Percentiles rank a stretch among this genome's conserved stretches.
These are phyloP conservation scores for Tetramorium bicarinatum DNA, from an alignment of 2,888 invertebrate species.

Conservation along the genomic window DNA sequence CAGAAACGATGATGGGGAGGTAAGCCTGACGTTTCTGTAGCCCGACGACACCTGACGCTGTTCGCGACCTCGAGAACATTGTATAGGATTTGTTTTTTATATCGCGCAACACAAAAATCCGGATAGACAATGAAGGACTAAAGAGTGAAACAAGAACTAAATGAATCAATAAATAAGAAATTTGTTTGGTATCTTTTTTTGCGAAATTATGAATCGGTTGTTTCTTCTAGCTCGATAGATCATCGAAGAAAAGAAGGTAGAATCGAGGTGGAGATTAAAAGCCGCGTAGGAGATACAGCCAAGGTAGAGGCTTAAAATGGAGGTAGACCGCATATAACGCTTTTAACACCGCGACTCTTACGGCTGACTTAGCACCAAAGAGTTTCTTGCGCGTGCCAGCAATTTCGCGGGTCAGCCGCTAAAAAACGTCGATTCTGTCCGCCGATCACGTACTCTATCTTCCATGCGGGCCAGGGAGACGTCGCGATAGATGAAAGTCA, in stretches of 20 bases:
- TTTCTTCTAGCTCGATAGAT: not conserved
- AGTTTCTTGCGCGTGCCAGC: constrained; percentile 56
- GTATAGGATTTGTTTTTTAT: not conserved
- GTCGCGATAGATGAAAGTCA: constrained; percentile 2
- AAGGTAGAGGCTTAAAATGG: not conserved
- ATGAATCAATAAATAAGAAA: constrained; percentile 11
- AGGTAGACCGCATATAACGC: constrained; percentile 36
- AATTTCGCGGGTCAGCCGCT: constrained; percentile 12
- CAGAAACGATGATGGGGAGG: constrained; percentile 37
- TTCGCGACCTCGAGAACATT: constrained; percentile 5
- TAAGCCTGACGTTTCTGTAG: not conserved
- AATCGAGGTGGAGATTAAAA: constrained; percentile 8
- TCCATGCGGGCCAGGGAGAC: not conserved
- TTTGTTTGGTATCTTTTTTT: constrained; percentile 10
- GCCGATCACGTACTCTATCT: constrained; percentile 30
- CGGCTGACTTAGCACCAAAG: constrained; percentile 47
- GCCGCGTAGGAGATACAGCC: not conserved
- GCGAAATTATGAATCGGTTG: not conserved
- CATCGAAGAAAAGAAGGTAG: not conserved
- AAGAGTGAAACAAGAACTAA: not conserved
- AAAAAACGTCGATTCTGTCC: constrained; percentile 32
- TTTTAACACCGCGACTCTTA: constrained; percentile 20
- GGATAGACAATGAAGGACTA: not conserved
- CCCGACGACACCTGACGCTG: not conserved
- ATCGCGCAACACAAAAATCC: not conserved